Evolutionary conservation across 2,797 vertebrate species (phyloP), one percentile per base, ranked within the genome.

Genomic region (Margarornis squamiger): DNA sequence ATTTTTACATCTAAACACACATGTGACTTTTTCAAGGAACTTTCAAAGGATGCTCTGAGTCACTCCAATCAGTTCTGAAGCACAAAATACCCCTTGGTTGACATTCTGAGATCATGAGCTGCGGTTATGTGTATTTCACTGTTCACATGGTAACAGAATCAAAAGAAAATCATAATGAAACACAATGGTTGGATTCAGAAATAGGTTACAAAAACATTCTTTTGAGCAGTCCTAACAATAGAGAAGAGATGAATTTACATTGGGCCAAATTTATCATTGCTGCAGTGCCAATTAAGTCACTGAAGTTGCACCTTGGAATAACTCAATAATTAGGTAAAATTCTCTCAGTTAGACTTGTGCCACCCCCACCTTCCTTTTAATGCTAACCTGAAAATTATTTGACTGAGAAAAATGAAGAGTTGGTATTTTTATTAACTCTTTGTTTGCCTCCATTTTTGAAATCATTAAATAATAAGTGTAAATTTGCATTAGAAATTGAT

Each of bases 91-190:
- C 96, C 94, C 80, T 93, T 27, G n/a, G 91, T 92, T 97, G 95
- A 96, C 88, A 94, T 96, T 95, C 96, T 75, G 94, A 94, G 93
- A 96, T 96, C 95, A 91, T 92, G 95, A 95, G 92, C 94, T 82
- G 61, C 87, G 88, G 94, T 96, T 97, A 96, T 96, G 92, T 97
- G 95, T 95, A 90, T 97, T 97, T 93, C 96, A 78, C 96, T 93
- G 97, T 96, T 97, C 97, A 95, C 96, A 96, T 97, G 96, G 96
- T 93, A 97, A 97, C 96, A 93, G 95, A 95, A 96, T 96, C 95
- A 94, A 94, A 96, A 93, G 96, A 96, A 94, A 96, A 95, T 94
- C 90, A 77, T 95, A 95, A 95, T 91, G 96, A 96, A 94, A 95
- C 87, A 92, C 96, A 96, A 95, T 88, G 73, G 81, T 34, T 54